Evolutionary conservation across 2,113 vertebrate species (phyloP).

Genomic region (Hirundichthys speculiger): DNA sequence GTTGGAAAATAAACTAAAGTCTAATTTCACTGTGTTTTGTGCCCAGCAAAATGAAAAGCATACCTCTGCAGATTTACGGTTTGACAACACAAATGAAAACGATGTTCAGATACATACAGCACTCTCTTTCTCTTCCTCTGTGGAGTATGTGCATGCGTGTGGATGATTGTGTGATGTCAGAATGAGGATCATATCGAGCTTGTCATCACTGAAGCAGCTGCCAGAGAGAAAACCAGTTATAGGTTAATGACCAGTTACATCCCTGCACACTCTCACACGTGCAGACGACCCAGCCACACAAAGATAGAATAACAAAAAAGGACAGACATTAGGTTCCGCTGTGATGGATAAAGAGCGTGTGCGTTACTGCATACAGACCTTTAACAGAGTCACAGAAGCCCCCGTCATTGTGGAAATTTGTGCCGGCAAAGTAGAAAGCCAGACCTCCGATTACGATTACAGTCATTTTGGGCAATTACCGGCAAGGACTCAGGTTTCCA

Average conservation of each 20-base stretch:
- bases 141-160: background rate
- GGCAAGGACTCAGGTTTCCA: slow-evolving; percentile 67
- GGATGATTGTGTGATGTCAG: slow-evolving; percentile 41
- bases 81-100: slow-evolving; percentile 24
- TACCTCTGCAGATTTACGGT: slow-evolving; percentile 21
- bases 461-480: slow-evolving; percentile 80
- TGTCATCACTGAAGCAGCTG: slow-evolving; percentile 52
- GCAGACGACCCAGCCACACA: slow-evolving; percentile 13
- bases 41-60: slow-evolving; percentile 25
- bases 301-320: slow-evolving; percentile 30
- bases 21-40: slow-evolving; percentile 22
- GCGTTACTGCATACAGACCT: slow-evolving; percentile 56
- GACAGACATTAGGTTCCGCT: slow-evolving; percentile 48
- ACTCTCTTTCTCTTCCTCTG: background rate
- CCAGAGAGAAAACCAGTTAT: slow-evolving; percentile 48
- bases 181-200: slow-evolving; percentile 41
- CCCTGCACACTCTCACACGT: slow-evolving; percentile 4
- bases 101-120: background rate
- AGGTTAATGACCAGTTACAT: slow-evolving; percentile 35
- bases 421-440: slow-evolving; percentile 76
- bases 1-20: slow-evolving; percentile 29
- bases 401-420: slow-evolving; percentile 68
- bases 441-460: slow-evolving; percentile 80
- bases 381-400: slow-evolving; percentile 61
- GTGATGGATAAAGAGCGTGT: slow-evolving; percentile 77